Base-by-base conservation (phyloP, 2,113 vertebrate species). In the Arizona elegans region DNA sequence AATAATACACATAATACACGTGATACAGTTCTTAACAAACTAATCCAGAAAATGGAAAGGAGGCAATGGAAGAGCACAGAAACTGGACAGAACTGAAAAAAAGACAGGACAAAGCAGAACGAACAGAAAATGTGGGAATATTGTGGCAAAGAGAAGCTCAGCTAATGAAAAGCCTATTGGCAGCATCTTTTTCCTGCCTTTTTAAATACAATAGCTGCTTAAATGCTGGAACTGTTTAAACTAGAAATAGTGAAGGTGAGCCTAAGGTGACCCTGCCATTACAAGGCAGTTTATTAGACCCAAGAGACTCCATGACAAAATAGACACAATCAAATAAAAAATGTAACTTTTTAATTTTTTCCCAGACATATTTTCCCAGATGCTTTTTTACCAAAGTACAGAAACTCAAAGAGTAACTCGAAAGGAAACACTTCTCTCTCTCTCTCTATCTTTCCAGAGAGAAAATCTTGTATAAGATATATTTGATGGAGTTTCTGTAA, bases 401-500 rank as follows among this genome's bases (percentile, higher is more conserved):
- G 5, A 70, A 70, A 15, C 65, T 70, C 26, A n/a, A 70, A 13
- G 29, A n/a, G 29, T 52, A 93, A 96, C 90, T 95, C 92, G 90
- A 62, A 90, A 56, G 92, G 5, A 85, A 70, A 94, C 75, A 90
- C 17, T 91, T 90, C 90, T 88, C 15, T 86, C 90, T 90, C 58
- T 89, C 9, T 91, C 33, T 54, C 54, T 54, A 13, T 4, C 1
- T 96, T 92, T 91, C 24, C 1, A 88, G 54, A 96, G 26, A 96
- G 95, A 58, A 94, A 92, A 91, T 52, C 11, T 12, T 38, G 19
- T 1, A 58, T 86, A 11, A 92, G 13, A 70, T 26, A 70, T 29
- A n/a, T 11, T 21, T 87, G 95, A 96, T 88, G 89, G 8, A 47
- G 58, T 21, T 91, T 87, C 90, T 94, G n/a, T 90, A 94, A 96